phyloP scores from a whole-genome alignment of 64 coral and sea anemone species.

The Platygyra sinensis region DNA sequence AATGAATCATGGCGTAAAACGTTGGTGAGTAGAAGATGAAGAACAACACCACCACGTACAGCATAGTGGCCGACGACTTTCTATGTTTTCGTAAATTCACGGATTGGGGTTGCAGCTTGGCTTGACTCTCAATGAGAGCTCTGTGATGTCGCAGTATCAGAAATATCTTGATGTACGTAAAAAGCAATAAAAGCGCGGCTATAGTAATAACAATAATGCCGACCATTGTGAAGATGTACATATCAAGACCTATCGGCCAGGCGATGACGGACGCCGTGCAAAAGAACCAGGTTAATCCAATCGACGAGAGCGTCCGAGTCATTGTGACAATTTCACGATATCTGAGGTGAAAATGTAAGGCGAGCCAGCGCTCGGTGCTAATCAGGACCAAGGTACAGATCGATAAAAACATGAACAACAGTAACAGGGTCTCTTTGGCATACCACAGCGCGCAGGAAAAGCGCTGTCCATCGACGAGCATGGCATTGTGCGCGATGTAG shows the following conservation, averaged over 20 bases:
- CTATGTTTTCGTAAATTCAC: slow-evolving; percentile 6
- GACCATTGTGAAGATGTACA: background rate
- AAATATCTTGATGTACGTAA: slow-evolving; percentile 23
- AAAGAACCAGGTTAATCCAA: slow-evolving; percentile 2
- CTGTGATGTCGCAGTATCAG: slow-evolving; percentile 10
- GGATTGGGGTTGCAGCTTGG: background rate
- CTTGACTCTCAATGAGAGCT: slow-evolving; percentile 20
- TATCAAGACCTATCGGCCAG: background rate
- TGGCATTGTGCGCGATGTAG: slow-evolving; percentile 40
- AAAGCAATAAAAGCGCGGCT: slow-evolving; percentile 13
- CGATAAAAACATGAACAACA: slow-evolving; percentile 26
- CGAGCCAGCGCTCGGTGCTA: slow-evolving; percentile 34
- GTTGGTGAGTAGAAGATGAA: slow-evolving; percentile 54
- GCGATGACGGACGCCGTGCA: background rate
- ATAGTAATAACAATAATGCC: background rate
- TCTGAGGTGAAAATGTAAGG: slow-evolving; percentile 35
- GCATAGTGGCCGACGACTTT: slow-evolving; percentile 60
- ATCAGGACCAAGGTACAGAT: slow-evolving; percentile 17
- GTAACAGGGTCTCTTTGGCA: slow-evolving; percentile 4
- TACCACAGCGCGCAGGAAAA: slow-evolving; percentile 1
- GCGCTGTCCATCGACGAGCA: slow-evolving; percentile 3
- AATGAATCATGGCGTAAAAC: slow-evolving; percentile 38
- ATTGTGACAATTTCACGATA: slow-evolving; percentile 38
- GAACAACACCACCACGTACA: slow-evolving; percentile 53
- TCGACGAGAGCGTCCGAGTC: background rate